Conservation (phyloP, 2,888 invertebrate species). For the Ellobium chinense region DNA sequence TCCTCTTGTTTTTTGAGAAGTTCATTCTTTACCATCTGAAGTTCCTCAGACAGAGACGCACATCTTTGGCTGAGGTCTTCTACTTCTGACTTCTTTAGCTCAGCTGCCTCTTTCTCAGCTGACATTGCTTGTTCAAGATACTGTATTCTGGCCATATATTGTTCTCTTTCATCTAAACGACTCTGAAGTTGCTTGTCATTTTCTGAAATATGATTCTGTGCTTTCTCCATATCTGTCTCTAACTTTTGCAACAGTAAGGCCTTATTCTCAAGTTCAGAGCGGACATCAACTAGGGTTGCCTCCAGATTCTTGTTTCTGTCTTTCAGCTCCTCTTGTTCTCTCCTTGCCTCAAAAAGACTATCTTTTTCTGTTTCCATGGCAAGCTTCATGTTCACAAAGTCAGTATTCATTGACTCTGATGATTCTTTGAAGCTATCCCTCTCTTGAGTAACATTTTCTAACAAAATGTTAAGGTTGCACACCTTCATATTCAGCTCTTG, state of each 20-base stretch:
- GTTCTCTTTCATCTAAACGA: not conserved
- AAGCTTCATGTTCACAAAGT: not conserved
- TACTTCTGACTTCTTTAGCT: not conserved
- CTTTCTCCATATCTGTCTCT: not conserved
- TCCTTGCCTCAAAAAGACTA: not conserved
- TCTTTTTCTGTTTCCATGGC: not conserved
- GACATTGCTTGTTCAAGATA: not conserved
- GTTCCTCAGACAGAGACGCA: not conserved
- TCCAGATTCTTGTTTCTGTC: conserved; percentile 9
- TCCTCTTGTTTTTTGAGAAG: not conserved
- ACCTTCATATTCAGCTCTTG: conserved; percentile 1
- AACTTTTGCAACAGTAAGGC: not conserved
- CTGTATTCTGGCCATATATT: not conserved
- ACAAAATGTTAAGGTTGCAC: not conserved
- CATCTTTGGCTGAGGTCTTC: not conserved
- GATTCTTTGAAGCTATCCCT: not conserved
- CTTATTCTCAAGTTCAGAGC: not conserved
- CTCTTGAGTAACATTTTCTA: not conserved
- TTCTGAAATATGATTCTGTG: not conserved
- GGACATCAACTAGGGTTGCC: not conserved
- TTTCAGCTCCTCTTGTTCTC: not conserved
- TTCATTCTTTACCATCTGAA: not conserved
- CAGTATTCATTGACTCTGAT: not conserved
- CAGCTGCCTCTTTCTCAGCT: not conserved
- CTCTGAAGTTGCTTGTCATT: not conserved